phyloP scores from a whole-genome alignment of 2,888 invertebrate genomes.

The Tanytarsus gracilentus region DNA sequence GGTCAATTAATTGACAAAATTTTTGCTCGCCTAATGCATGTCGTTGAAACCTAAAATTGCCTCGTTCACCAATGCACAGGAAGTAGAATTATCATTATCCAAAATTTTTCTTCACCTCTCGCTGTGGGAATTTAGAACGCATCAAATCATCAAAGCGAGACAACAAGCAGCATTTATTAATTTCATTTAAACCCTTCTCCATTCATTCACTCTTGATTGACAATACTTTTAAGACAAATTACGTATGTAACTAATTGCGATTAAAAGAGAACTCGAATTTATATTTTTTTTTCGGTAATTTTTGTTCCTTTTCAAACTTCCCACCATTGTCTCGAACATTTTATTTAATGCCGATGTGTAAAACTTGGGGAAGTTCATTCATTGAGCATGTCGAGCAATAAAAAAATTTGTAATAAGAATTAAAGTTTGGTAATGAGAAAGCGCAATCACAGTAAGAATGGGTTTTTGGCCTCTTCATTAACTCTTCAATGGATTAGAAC shows the following conservation, averaged over 20 bases:
- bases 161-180: constrained; percentile 1
- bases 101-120: background rate
- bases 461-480: constrained; percentile 8
- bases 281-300: constrained; percentile 16
- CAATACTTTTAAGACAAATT: constrained; percentile 17
- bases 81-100: background rate
- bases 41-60: too few relatives aligned
- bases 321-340: constrained; percentile 14
- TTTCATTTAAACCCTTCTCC: background rate
- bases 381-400: background rate
- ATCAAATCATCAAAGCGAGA: background rate
- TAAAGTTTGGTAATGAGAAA: background rate
- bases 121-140: too few relatives aligned
- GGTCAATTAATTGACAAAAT: background rate
- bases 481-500: background rate
- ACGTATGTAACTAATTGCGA: constrained; percentile 23
- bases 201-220: constrained; percentile 20
- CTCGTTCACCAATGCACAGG: background rate
- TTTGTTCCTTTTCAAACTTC: background rate
- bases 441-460: background rate
- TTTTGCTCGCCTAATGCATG: too few relatives aligned
- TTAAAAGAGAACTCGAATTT: background rate
- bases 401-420: constrained; percentile 10
- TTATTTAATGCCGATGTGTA: background rate
- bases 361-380: constrained; percentile 25